These are phyloP conservation scores for Anarrhichthys ocellatus DNA, from an alignment of 2,113 vertebrate genomes.

Conservation along the genomic window DNA sequence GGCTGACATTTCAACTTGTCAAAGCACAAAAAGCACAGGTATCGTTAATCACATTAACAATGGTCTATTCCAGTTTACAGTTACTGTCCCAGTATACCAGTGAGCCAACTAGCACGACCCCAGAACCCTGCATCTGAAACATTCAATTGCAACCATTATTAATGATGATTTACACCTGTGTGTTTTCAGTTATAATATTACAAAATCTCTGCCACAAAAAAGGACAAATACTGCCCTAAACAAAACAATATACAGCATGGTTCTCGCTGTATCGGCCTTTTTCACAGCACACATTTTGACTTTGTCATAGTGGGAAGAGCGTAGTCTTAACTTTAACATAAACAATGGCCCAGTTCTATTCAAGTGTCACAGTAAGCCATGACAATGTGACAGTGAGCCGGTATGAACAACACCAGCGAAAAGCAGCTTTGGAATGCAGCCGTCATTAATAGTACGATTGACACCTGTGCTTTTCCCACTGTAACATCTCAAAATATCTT, in stretches of 20 bases:
- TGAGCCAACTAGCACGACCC: neutral
- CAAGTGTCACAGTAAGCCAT: too few relatives aligned
- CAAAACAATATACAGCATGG: neutral
- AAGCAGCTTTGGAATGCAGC: too few relatives aligned
- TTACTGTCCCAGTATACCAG: neutral
- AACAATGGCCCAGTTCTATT: too few relatives aligned
- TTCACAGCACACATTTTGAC: too few relatives aligned
- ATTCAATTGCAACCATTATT: neutral
- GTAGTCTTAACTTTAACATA: too few relatives aligned
- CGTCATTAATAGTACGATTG: too few relatives aligned
- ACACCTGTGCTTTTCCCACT: too few relatives aligned
- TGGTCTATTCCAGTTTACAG: neutral
- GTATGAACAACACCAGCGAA: too few relatives aligned
- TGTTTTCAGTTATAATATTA: neutral
- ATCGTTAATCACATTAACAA: neutral
- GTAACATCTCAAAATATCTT: neutral
- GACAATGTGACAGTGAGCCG: too few relatives aligned
- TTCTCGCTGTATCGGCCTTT: too few relatives aligned
- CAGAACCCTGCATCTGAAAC: neutral
- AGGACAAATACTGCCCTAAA: neutral
- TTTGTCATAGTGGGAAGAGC: too few relatives aligned
- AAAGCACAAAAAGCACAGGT: neutral
- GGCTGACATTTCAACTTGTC: neutral
- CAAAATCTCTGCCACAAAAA: neutral
- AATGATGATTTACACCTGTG: neutral